These are phyloP conservation scores for Micromys minutus DNA, from an alignment of 2,113 vertebrate species.

Conservation along the genomic window DNA sequence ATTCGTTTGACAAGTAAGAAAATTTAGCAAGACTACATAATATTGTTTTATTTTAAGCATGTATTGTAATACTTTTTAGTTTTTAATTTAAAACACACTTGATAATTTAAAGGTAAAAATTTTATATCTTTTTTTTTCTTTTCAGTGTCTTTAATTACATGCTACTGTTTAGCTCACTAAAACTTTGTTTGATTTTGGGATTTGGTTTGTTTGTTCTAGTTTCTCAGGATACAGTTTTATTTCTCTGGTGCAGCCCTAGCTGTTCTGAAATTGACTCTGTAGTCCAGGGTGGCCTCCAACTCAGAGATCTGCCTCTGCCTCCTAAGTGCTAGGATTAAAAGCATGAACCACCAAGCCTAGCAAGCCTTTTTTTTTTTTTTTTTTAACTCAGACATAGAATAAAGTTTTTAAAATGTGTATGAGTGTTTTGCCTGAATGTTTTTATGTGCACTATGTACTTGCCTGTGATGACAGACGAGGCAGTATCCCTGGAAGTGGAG, in stretches of 20 bases:
- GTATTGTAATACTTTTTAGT: not conserved
- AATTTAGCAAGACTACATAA: conserved; percentile 11
- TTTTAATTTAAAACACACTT: not conserved
- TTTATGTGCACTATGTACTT: not conserved
- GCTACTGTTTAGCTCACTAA: not conserved
- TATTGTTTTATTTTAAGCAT: conserved; percentile 17
- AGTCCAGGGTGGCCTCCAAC: not conserved
- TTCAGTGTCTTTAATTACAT: not conserved
- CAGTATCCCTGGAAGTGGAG: not conserved
- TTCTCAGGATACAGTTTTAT: not conserved
- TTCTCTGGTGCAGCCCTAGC: not conserved
- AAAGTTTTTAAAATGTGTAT: not conserved
- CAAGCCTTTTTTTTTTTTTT: not conserved
- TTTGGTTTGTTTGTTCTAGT: not conserved
- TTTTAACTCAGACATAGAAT: not conserved
- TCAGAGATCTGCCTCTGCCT: not conserved
- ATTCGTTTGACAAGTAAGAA: not conserved
- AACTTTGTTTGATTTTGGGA: not conserved
- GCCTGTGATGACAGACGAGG: not conserved
- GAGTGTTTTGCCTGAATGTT: not conserved
- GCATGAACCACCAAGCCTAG: not conserved
- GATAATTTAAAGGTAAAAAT: not conserved
- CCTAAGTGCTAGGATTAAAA: not conserved
- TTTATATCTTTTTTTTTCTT: not conserved
- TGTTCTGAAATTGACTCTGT: not conserved